These are phyloP conservation scores for Drosophila mulleri DNA, from an alignment of 2,888 invertebrate species.

Conservation along the genomic window DNA sequence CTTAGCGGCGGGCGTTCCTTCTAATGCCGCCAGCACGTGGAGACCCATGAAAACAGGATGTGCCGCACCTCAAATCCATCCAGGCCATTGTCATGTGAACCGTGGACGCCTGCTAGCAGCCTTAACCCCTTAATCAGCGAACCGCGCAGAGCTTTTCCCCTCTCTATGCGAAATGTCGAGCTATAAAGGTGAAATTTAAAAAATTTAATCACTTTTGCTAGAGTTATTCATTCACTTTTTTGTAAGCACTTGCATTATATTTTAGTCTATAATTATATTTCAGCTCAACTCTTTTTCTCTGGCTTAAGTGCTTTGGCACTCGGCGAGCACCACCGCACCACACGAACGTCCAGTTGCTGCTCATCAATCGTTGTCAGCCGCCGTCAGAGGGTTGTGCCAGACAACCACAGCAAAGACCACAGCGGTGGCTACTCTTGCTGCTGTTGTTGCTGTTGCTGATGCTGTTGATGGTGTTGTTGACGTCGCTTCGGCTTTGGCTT, in stretches of 20 bases:
- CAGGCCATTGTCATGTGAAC: slow-evolving; percentile 67
- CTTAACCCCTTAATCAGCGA: slow-evolving; percentile 33
- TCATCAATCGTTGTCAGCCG: slow-evolving; percentile 68
- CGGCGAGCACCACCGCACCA: slow-evolving; percentile 21
- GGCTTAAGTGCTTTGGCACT: slow-evolving; percentile 48
- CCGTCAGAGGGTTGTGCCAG: slow-evolving; percentile 46
- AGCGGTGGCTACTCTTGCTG: slow-evolving; percentile 39
- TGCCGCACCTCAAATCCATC: slow-evolving; percentile 57
- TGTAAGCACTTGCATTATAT: background rate
- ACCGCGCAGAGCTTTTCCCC: slow-evolving; percentile 19
- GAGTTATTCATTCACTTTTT: background rate
- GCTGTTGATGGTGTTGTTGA: slow-evolving; percentile 20
- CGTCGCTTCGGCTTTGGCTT: slow-evolving; percentile 47
- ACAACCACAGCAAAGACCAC: slow-evolving; percentile 24
- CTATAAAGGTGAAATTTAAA: background rate
- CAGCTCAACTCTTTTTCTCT: background rate
- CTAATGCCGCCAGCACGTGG: slow-evolving; percentile 56
- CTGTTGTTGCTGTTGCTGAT: slow-evolving; percentile 13
- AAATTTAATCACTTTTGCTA: background rate
- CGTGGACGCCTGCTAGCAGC: slow-evolving; percentile 63
- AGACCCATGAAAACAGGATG: slow-evolving; percentile 36
- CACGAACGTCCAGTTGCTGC: slow-evolving; percentile 49
- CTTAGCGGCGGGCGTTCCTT: slow-evolving; percentile 60
- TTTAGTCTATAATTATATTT: background rate
- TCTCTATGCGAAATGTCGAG: background rate